These are phyloP conservation scores for Octopus bimaculoides DNA, from an alignment of 1,140 invertebrate species.

Conservation along the genomic window DNA sequence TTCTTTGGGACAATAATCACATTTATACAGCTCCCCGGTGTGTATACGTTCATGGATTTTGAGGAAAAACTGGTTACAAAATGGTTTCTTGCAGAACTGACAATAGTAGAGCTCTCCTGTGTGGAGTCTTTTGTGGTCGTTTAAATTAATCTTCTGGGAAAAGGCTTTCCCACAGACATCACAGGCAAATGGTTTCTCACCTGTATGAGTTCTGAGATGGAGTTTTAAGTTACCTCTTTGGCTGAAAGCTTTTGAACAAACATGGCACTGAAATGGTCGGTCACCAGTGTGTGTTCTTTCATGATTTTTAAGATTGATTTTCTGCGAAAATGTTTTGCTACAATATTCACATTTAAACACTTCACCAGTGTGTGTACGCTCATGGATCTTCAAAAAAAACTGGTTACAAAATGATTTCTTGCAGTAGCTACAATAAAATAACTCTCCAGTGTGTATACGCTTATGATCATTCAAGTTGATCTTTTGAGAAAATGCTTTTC, in stretches of 20 bases:
- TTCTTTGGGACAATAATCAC: slow-evolving; percentile 7
- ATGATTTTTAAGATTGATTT: slow-evolving; percentile 28
- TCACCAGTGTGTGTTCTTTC: slow-evolving; percentile 59
- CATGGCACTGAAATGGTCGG: slow-evolving; percentile 88
- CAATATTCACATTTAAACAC: slow-evolving; percentile 18
- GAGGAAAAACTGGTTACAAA: slow-evolving; percentile 66
- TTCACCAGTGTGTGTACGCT: slow-evolving; percentile 21
- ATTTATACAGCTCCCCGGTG: slow-evolving; percentile 15
- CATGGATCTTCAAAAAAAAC: slow-evolving; percentile 14
- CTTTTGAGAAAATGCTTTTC: slow-evolving; percentile 79
- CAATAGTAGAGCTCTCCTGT: slow-evolving; percentile 74
- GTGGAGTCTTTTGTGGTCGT: slow-evolving; percentile 86
- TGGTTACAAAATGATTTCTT: slow-evolving; percentile 26
- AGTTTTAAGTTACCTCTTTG: slow-evolving; percentile 68
- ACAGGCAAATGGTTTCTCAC: slow-evolving; percentile 55
- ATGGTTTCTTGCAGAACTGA: slow-evolving; percentile 83
- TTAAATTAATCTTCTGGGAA: slow-evolving; percentile 89
- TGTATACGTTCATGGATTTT: slow-evolving; percentile 21
- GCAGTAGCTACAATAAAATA: slow-evolving; percentile 52
- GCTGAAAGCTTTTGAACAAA: slow-evolving; percentile 65
- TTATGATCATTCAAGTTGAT: slow-evolving; percentile 87
- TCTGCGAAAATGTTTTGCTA: slow-evolving; percentile 14
- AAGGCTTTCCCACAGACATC: slow-evolving; percentile 65
- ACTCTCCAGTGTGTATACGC: slow-evolving; percentile 26
- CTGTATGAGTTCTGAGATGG: slow-evolving; percentile 67